Conservation (phyloP, 2,797 vertebrate genomes). For the Eidolon dupreanum region DNA sequence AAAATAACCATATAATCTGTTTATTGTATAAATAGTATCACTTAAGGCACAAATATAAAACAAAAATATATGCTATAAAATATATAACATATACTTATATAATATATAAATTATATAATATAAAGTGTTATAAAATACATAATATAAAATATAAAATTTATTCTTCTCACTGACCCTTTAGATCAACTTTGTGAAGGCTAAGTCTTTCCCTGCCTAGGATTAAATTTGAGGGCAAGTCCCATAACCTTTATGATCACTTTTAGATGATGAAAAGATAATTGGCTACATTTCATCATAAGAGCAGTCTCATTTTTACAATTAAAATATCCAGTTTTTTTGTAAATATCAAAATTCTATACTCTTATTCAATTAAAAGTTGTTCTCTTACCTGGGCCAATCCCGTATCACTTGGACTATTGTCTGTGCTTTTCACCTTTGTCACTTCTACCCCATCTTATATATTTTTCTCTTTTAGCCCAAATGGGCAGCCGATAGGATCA, state of each 20-base stretch:
- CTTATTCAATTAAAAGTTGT: not conserved
- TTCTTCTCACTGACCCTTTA: not conserved
- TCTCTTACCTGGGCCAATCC: not conserved
- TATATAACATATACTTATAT: not conserved
- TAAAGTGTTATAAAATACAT: not conserved
- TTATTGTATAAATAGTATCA: not conserved
- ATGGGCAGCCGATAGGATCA: not conserved
- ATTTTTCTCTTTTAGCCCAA: not conserved
- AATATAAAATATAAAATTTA: not conserved
- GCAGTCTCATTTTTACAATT: not conserved
- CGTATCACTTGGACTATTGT: not conserved
- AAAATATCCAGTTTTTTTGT: not conserved
- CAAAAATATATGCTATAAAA: not conserved
- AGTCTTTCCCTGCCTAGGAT: not conserved
- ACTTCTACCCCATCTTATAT: not conserved
- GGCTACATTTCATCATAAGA: not conserved
- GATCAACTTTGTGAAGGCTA: not conserved
- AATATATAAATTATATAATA: not conserved
- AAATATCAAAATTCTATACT: not conserved
- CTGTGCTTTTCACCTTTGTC: not conserved
- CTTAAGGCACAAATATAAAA: not conserved
- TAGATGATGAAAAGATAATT: slow-evolving; percentile 14
- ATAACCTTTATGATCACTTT: not conserved
- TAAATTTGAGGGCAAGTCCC: not conserved
- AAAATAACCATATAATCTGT: not conserved